Evolutionary conservation across 2,888 invertebrate species (phyloP).

Genomic region (Cryptocephalus primarius): DNA sequence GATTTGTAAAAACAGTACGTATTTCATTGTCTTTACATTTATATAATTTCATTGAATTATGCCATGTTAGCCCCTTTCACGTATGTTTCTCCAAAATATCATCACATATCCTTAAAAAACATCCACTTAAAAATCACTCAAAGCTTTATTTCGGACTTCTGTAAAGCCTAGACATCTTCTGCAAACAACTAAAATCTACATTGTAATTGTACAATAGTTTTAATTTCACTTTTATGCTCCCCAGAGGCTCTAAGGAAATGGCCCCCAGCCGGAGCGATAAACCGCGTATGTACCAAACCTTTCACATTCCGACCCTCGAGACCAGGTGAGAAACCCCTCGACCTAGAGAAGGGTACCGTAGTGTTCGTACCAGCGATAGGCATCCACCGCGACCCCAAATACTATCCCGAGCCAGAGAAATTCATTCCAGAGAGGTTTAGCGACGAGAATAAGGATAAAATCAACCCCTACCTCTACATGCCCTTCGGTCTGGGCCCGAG

Average conservation of each 20-base stretch:
- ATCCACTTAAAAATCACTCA: too few relatives aligned
- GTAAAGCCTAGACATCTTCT: too few relatives aligned
- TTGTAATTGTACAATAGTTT: too few relatives aligned
- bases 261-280: slow-evolving; percentile 44
- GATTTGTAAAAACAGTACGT: too few relatives aligned
- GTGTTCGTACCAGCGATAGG: slow-evolving; percentile 41
- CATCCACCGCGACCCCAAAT: slow-evolving; percentile 44
- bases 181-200: too few relatives aligned
- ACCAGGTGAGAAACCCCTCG: slow-evolving; percentile 24
- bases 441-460: not conserved
- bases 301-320: slow-evolving; percentile 42
- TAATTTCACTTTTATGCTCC: too few relatives aligned
- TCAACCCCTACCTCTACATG: not conserved
- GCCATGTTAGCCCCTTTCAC: too few relatives aligned
- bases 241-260: slow-evolving; percentile 48
- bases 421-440: slow-evolving; percentile 46
- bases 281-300: slow-evolving; percentile 43
- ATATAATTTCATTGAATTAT: too few relatives aligned
- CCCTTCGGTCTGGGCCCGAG: not conserved
- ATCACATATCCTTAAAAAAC: too few relatives aligned
- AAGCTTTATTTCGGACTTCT: too few relatives aligned
- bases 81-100: too few relatives aligned
- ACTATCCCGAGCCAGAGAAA: slow-evolving; percentile 44
- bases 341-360: slow-evolving; percentile 38
- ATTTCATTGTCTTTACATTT: too few relatives aligned